Evolutionary conservation across 2,797 vertebrate genomes (phyloP), one percentile per base, ranked within the genome.

Genomic region (Sebastes melanostomus): DNA sequence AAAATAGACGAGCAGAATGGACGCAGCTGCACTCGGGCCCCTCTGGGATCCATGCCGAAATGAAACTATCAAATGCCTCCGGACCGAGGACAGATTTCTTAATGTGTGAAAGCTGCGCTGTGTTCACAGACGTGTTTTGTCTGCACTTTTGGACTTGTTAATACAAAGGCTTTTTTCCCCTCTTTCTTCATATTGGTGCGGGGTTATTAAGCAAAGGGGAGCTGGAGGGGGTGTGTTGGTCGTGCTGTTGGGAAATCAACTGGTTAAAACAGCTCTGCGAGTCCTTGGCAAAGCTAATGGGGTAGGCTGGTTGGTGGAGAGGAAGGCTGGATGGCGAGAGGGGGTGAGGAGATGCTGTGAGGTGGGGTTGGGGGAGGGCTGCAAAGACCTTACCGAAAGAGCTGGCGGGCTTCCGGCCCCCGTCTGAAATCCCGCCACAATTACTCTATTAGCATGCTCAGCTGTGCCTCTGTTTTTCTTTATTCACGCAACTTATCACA

Each of bases 361-460:
- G 61, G 32, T 3, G 14, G 14, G 5, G 14, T 27, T 58, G 20
- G 29, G 25, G 16, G 30, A 20, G 61, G 32, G 61, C 13, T 36
- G 77, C 77, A 83, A 72, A 81, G 82, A 68, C 42, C 74, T 79
- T 80, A 75, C 58, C 30, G 12, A 85, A 90, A 84, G 66, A 77
- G 80, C 82, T 86, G 86, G 84, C 78, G 16, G 75, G 87, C 78
- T 88, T 92, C 89, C 73, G 84, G 77, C 82, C 86, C 76, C 77
- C 20, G 29, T 81, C 82, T 89, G 75, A 91, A 93, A 92, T 83
- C 90, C 85, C 70, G 72, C 88, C 86, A 93, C 94, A 94, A 91
- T 94, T 91, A 81, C 87, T 92, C 92, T 90, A 94, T 95, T 94
- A 94, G 93, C 93, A 94, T 94, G 93, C 92, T 92, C 92, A 89